Percentiles rank a stretch among this genome's conserved stretches.
Conservation (phyloP, 2,888 invertebrate genomes). For the Andrena praecox region DNA sequence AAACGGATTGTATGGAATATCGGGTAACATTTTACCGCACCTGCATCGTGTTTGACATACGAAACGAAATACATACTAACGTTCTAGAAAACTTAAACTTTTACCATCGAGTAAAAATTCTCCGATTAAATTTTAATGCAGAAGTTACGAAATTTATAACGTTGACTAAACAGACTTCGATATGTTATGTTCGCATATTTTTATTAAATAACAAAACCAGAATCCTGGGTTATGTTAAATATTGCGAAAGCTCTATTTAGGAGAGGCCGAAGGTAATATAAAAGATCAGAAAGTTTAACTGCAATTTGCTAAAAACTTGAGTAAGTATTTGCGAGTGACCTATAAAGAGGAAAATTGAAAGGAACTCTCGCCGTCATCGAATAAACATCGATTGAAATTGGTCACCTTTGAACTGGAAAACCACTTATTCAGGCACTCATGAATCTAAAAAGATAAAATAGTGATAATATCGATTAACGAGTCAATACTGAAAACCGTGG, state of each 20-base stretch:
- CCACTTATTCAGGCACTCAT: slow-evolving; percentile 15
- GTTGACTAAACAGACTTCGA: no score
- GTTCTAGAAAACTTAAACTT: no score
- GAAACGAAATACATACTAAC: background rate
- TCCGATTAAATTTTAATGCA: no score
- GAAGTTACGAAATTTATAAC: no score
- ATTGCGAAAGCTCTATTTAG: no score
- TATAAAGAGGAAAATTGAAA: background rate
- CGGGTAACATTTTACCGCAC: background rate
- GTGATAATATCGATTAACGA: slow-evolving; percentile 62
- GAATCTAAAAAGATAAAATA: slow-evolving; percentile 46
- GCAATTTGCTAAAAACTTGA: no score
- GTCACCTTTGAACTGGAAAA: slow-evolving; percentile 21
- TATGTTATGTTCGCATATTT: no score
- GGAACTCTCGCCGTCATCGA: background rate
- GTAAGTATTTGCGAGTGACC: background rate
- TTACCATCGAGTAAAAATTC: no score
- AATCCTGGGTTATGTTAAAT: no score
- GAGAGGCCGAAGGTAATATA: no score
- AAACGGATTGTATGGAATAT: background rate
- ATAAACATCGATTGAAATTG: slow-evolving; percentile 15
- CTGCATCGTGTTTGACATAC: background rate
- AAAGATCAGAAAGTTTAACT: no score
- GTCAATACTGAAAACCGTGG: slow-evolving; percentile 26
- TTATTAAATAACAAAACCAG: no score